Base-by-base conservation (phyloP, 2,113 vertebrate genomes). In the Bubo bubo region DNA sequence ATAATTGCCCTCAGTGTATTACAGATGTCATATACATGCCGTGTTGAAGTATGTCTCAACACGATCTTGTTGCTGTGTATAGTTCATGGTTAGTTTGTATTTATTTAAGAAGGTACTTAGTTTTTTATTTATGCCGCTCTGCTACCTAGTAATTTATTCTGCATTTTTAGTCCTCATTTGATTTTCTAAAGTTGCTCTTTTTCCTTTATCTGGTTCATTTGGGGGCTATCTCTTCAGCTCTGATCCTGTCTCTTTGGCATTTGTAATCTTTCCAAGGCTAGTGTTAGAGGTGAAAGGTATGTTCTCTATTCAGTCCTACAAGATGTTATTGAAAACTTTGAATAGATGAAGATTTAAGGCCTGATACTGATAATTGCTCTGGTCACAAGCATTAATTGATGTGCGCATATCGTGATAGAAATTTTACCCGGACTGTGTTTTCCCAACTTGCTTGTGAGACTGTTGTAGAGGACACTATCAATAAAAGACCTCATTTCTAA, bases 11-110 rank as follows among this genome's bases (percentile, higher is more conserved):
- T 68, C 12, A 9, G 18, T 28, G 7, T 87, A 37, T 60, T 70
- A 23, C 3, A 3, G 60, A 8, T 14, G 21, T 12, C 17, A 41
- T 37, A 20, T 22, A 26, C 1, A 1, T 64, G n/a, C 10, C 1
- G 1, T 17, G 5, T 27, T 81, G n/a, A 83, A 67, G 14, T 84
- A 35, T 19, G 7, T 58, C 66, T 95, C n/a, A 66, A 9, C 6
- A 22, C 27, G 5, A 35, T 80, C 21, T 58, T 1, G 1, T 86
- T 84, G 50, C 22, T 77, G 16, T 74, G 3, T 83, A 37, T 45
- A 74, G 70, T 68, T 70, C 2, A 4, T 71, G 19, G 9, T 64
- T 86, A 60, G 15, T 56, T 79, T 49, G 9, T 55, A 41, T 60
- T 66, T 85, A 43, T 72, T 75, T 82, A 41, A 66, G 21, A 26